These are phyloP conservation scores for Rhingia campestris DNA, from an alignment of 2,888 invertebrate species.

Conservation along the genomic window DNA sequence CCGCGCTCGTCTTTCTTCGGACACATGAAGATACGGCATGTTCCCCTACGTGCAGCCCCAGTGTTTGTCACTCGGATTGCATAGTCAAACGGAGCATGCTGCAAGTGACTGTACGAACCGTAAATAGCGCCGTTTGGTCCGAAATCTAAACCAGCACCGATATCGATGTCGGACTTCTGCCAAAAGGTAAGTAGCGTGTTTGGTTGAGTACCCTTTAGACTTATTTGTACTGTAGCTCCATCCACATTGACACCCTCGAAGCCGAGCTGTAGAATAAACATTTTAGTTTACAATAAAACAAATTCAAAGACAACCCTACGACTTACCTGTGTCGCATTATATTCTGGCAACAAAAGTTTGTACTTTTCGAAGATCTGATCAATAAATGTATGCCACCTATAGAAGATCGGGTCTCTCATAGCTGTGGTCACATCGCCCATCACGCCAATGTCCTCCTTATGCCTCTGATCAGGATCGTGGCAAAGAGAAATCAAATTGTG, in stretches of 20 bases:
- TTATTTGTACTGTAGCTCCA: conserved; percentile 76
- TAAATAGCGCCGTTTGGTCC: conserved; percentile 88
- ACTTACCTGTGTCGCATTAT: conserved; percentile 83
- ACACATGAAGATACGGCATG: conserved; percentile 87
- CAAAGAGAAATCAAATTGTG: conserved; percentile 89
- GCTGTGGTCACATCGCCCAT: conserved; percentile 93
- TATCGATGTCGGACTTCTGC: conserved; percentile 91
- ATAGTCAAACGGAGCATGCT: conserved; percentile 89
- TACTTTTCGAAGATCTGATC: conserved; percentile 89
- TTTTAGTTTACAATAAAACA: too few relatives aligned
- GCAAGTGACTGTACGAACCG: conserved; percentile 90
- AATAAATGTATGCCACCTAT: conserved; percentile 91
- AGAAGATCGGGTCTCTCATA: conserved; percentile 94
- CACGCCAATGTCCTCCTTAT: conserved; percentile 89
- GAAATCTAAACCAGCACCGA: conserved; percentile 92
- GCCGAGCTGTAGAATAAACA: conserved; percentile 30
- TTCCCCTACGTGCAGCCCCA: conserved; percentile 84
- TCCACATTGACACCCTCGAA: conserved; percentile 73
- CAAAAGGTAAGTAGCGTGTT: conserved; percentile 89
- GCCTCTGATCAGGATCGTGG: conserved; percentile 90
- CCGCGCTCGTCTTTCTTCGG: conserved; percentile 87
- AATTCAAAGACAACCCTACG: too few relatives aligned
- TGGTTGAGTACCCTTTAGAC: conserved; percentile 75
- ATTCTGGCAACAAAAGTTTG: conserved; percentile 86
- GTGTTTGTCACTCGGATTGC: conserved; percentile 86